phyloP scores from a whole-genome alignment of 2,888 invertebrate species.

The Spisula solida region DNA sequence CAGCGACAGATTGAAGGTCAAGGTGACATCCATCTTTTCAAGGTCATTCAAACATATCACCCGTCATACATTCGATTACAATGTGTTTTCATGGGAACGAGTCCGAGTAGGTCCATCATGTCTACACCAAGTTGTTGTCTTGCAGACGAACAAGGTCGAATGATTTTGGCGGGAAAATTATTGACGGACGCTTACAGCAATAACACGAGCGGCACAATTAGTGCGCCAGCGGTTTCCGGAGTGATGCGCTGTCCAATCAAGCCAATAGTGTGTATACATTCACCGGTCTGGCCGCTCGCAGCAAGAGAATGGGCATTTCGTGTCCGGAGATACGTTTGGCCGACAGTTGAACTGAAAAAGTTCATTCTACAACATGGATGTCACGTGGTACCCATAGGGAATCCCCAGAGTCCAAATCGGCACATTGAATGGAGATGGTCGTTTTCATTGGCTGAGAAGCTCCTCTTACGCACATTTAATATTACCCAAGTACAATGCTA shows the following conservation, averaged over 20 bases:
- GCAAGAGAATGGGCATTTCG: conserved; percentile 71
- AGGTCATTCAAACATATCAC: conserved; percentile 67
- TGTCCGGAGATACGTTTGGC: conserved; percentile 65
- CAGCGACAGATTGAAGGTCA: conserved; percentile 59
- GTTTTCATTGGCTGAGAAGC: conserved; percentile 67
- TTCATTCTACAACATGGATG: conserved; percentile 71
- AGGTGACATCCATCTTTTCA: conserved; percentile 63
- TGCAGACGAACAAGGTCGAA: conserved; percentile 69
- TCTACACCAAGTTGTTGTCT: conserved; percentile 65
- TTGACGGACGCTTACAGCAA: conserved; percentile 67
- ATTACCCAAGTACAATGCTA: conserved; percentile 65
- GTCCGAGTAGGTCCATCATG: conserved; percentile 61
- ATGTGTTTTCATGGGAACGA: conserved; percentile 66
- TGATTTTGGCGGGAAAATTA: conserved; percentile 69
- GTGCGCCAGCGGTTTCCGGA: conserved; percentile 61
- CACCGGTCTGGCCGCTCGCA: conserved; percentile 69
- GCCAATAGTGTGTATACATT: conserved; percentile 68
- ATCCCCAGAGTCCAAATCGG: conserved; percentile 66
- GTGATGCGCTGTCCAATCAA: conserved; percentile 51
- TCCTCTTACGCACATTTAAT: conserved; percentile 67
- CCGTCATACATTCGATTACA: conserved; percentile 66
- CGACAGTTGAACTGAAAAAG: conserved; percentile 67
- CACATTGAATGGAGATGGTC: conserved; percentile 72
- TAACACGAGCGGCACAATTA: conserved; percentile 55
- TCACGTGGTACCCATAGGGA: conserved; percentile 68